Base-by-base conservation (phyloP, 2,797 vertebrate genomes). In the Notolepis coatsorum region DNA sequence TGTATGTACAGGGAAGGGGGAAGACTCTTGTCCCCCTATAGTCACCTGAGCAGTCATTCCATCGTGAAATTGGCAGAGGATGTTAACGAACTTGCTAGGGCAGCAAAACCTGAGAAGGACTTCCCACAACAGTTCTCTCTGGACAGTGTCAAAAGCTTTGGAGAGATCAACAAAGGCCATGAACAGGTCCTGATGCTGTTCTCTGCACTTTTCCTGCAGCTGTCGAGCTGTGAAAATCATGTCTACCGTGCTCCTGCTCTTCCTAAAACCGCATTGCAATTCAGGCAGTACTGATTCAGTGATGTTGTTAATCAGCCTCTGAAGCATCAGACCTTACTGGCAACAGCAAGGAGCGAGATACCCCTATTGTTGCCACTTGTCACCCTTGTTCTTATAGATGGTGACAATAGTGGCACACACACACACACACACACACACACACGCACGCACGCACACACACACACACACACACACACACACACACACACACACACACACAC, bases 281-380 rank as follows among this genome's bases (percentile, higher is more conserved):
- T 62, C 37, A 31, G 18, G 17, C 12, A 45, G 64, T 37, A 55
- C 15, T 55, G 30, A 15, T 35, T 60, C 15, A 8, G 37, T 49
- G 24, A 65, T 57, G n/a, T 35, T 60, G 9, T 25, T 38, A 4
- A 71, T 45, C 35, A 63, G 10, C 30, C 49, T 24, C n/a, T 63
- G 65, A 5, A 49, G 48, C 35, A 66, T n/a, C n/a, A 33, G 48
- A 71, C 56, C 46, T 66, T 66, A 7, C 43, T 54, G 17, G 46
- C 61, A 43, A 65, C 61, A 25, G 54, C 27, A 53, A 64, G 48
- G 5, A 61, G 49, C 0, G 42, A 47, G 31, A 47, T 59, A n/a
- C 27, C 56, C 24, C 17, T 43, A 12, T 28, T 59, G 9, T 45
- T 43, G 17, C 23, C 13, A n/a, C 15, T 24, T 52, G 50, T 52